A percentile compares a stretch with the other conserved stretches of the same genome.
Evolutionary conservation across 2,113 vertebrate species (phyloP).

Genomic region (Crotophaga sulcirostris): DNA sequence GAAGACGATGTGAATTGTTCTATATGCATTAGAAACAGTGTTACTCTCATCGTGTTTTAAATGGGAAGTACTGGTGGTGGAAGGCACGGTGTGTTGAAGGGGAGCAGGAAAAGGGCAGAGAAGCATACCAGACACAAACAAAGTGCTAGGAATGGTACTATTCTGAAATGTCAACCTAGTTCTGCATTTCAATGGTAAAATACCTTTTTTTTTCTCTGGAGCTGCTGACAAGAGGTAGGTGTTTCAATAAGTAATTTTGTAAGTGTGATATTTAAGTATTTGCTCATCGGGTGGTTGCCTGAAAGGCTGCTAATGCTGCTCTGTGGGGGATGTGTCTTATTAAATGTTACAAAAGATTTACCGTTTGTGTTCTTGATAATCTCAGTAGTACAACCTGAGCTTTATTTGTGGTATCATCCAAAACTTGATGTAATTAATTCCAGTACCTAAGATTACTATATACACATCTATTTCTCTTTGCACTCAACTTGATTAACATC

Average conservation of each 20-base stretch:
- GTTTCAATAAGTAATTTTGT: neutral
- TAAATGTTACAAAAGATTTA: neutral
- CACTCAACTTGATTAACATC: neutral
- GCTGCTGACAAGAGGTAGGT: neutral
- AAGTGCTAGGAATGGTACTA: neutral
- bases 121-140: neutral
- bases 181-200: neutral
- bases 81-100: neutral
- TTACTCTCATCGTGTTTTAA: neutral
- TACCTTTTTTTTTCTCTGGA: neutral
- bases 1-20: neutral
- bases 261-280: neutral
- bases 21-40: rapidly evolving
- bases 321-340: neutral
- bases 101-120: neutral
- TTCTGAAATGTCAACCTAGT: neutral
- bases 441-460: neutral
- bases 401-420: neutral
- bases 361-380: neutral
- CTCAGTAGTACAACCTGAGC: neutral
- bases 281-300: neutral
- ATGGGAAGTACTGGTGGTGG: neutral
- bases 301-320: neutral
- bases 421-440: neutral
- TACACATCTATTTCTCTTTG: neutral